Base-by-base conservation (phyloP, 2,113 vertebrate species). In the Pyxicephalus adspersus region DNA sequence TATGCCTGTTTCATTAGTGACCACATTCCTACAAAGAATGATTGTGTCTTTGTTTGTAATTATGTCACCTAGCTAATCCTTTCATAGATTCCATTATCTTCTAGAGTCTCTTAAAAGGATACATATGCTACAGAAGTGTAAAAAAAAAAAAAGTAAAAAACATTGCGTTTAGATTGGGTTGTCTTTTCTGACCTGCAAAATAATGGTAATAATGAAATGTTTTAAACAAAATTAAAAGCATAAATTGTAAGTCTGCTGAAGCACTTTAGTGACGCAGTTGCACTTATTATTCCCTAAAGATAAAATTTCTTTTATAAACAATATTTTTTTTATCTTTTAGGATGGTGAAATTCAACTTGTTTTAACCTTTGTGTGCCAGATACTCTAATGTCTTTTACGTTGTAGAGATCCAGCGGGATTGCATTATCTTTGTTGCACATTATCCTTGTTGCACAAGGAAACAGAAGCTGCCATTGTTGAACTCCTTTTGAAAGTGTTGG, bases 191-290 rank as follows among this genome's bases (percentile, higher is more conserved):
- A 81, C 79, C 68, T 61, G 5, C 79, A 73, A 81, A 81, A 74
- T 81, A 81, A 81, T 81, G 58, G 58, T 29, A 74, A 81, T 81
- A 81, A 81, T 81, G 68, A 81, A 81, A 64, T 72, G 79, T 81
- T 81, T 81, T 81, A 73, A 81, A 64, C 79, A 64, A 81, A 81
- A 73, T 81, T 81, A 81, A 81, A 73, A 81, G 79, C 79, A 73
- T 73, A 81, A 81, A 81, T 74, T 81, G 70, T 74, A 81, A n/a
- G 67, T 54, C 34, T 81, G 61, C 26, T 50, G 57, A 15, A 73
- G 60, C 34, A 64, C 58, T 54, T 55, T 51, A 55, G 63, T 54
- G 63, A 57, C 50, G 63, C 23, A 31, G 64, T 31, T 77, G 51
- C 51, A 77, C 64, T 77, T 77, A 34, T 65, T 64, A 54, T 77